Percentiles rank a stretch among this genome's conserved stretches.
Evolutionary conservation across 2,888 invertebrate species (phyloP).

Genomic region (Drepana falcataria): DNA sequence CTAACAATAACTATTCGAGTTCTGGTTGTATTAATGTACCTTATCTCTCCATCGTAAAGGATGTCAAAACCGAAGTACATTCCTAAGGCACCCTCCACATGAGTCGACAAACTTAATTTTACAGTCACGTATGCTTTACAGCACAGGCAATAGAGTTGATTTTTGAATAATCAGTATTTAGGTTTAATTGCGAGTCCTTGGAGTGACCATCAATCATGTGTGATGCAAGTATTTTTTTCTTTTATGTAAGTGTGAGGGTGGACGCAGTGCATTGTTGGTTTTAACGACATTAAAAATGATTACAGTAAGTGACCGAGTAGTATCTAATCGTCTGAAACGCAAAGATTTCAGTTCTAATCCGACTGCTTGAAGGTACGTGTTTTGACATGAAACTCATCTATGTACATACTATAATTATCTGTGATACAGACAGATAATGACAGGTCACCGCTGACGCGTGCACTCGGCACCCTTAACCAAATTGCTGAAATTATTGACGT

Average conservation of each 20-base stretch:
- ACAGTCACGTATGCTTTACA: conserved; percentile 4
- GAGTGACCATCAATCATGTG: conserved; percentile 44
- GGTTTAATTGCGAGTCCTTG: conserved; percentile 9
- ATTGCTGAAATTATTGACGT: no score
- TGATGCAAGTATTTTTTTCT: conserved; percentile 25
- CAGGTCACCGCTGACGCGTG: no score
- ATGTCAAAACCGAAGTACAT: conserved; percentile 5
- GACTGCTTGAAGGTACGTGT: no score
- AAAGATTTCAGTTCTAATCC: no score
- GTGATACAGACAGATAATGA: no score
- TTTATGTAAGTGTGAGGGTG: conserved; percentile 15
- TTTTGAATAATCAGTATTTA: conserved; percentile 1
- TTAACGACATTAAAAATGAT: not conserved
- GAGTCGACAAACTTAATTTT: conserved; percentile 5
- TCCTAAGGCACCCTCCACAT: conserved; percentile 13
- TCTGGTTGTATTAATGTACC: conserved; percentile 8
- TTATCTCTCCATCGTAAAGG: conserved; percentile 7
- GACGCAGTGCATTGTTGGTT: conserved; percentile 20
- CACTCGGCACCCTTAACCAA: no score
- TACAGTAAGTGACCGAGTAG: no score
- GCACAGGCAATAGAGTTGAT: conserved; percentile 7
- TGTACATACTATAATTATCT: no score
- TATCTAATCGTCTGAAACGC: no score
- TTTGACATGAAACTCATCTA: no score
- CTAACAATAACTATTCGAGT: not conserved